phyloP scores from a whole-genome alignment of 2,113 vertebrate species.

The Cephalopterus ornatus region DNA sequence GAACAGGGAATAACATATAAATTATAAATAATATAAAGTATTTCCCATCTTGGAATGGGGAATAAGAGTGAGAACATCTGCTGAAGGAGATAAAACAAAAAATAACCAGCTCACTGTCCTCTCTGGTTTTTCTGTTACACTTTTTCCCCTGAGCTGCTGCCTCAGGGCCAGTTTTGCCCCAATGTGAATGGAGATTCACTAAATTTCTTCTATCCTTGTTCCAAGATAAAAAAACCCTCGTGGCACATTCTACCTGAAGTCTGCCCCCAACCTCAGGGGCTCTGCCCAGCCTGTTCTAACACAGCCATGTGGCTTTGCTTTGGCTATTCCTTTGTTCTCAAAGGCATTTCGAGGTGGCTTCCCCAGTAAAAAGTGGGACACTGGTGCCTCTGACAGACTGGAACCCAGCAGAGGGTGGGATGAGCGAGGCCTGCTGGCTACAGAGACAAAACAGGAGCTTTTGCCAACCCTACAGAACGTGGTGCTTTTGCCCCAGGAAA shows the following conservation, averaged over 20 bases:
- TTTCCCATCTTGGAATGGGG: neutral
- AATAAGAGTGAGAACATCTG: neutral
- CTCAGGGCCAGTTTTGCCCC: neutral
- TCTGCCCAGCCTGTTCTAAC: neutral
- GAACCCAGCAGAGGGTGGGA: conserved; percentile 35
- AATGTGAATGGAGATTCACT: neutral
- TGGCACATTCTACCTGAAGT: neutral
- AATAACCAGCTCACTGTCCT: neutral
- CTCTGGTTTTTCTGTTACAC: neutral
- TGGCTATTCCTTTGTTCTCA: neutral
- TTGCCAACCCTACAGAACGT: conserved; percentile 23
- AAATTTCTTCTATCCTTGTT: neutral
- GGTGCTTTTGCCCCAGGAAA: conserved; percentile 23
- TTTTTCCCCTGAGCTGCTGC: neutral
- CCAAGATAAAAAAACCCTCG: neutral
- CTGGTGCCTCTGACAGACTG: conserved; percentile 28
- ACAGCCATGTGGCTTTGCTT: neutral
- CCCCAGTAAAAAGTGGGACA: neutral
- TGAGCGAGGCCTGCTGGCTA: neutral
- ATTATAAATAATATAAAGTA: neutral
- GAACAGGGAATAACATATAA: neutral
- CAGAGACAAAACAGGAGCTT: neutral
- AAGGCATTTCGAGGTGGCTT: neutral
- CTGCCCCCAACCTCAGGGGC: neutral
- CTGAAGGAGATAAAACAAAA: neutral